Conservation (phyloP, 2,113 vertebrate genomes). For the Eulemur macaco region DNA sequence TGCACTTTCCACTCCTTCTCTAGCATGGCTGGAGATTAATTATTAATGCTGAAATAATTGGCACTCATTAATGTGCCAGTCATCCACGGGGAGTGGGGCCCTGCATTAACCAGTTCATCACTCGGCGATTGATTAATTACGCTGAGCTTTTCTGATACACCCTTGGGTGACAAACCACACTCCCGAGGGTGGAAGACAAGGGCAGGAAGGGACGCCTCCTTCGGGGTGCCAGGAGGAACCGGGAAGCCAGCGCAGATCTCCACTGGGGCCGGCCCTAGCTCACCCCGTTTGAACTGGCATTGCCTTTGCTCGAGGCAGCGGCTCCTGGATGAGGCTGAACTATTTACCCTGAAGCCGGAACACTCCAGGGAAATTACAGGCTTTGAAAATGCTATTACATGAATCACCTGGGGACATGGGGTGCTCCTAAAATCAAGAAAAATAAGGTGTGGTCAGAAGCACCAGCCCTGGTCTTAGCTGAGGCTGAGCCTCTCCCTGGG, state of each 20-base stretch:
- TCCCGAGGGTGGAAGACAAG: not conserved
- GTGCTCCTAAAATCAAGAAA: slow-evolving; percentile 29
- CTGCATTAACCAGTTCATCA: slow-evolving; percentile 45
- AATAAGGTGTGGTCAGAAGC: slow-evolving; percentile 8
- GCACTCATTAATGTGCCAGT: slow-evolving; percentile 45
- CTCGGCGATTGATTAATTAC: slow-evolving; percentile 58
- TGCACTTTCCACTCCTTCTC: not conserved
- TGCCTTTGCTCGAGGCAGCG: not conserved
- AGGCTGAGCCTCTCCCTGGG: not conserved
- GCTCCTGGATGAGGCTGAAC: not conserved
- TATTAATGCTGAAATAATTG: slow-evolving; percentile 64
- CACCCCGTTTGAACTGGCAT: not conserved
- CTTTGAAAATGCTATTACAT: slow-evolving; percentile 43
- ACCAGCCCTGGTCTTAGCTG: not conserved
- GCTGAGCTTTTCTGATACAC: slow-evolving; percentile 59
- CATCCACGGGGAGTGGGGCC: not conserved
- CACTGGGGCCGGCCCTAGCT: not conserved
- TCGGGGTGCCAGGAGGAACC: not conserved
- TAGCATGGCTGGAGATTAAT: not conserved
- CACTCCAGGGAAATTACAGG: not conserved
- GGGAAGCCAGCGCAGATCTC: not conserved
- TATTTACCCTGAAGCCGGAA: not conserved
- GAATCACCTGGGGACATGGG: slow-evolving; percentile 39
- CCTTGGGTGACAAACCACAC: slow-evolving; percentile 48
- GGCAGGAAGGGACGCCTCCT: not conserved